Conservation (phyloP, 2,888 invertebrate species). For the Troides aeacus region DNA sequence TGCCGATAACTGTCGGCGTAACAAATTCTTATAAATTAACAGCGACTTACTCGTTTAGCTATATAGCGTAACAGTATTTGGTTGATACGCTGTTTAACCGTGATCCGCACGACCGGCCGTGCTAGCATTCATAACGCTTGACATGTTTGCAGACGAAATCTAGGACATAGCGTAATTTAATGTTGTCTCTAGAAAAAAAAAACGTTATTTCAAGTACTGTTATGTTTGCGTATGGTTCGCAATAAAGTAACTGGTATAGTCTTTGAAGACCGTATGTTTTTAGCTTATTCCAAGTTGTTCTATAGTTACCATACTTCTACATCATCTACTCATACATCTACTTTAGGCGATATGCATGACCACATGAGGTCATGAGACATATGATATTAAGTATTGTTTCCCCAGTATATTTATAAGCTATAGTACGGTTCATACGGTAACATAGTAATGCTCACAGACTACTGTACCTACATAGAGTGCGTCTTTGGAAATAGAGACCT, state of each 20-base stretch:
- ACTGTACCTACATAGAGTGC: too few species aligned
- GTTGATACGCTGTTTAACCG: slow-evolving; percentile 30
- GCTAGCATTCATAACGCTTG: slow-evolving; percentile 15
- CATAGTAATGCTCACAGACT: too few species aligned
- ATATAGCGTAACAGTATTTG: slow-evolving; percentile 9
- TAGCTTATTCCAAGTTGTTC: neutral
- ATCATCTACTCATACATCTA: too few species aligned
- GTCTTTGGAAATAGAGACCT: too few species aligned
- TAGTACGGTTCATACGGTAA: too few species aligned
- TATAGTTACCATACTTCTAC: too few species aligned
- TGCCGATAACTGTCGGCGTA: slow-evolving; percentile 45
- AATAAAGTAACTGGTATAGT: slow-evolving; percentile 6
- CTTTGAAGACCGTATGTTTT: neutral
- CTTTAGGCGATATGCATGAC: too few species aligned
- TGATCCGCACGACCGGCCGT: slow-evolving; percentile 11
- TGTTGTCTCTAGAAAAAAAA: slow-evolving; percentile 11
- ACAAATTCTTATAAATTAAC: slow-evolving; percentile 49
- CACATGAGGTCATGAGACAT: too few species aligned
- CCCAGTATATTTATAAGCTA: too few species aligned
- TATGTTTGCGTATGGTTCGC: slow-evolving; percentile 6
- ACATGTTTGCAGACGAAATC: slow-evolving; percentile 22
- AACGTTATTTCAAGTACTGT: slow-evolving; percentile 4
- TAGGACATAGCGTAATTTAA: slow-evolving; percentile 25
- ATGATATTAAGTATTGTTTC: too few species aligned
- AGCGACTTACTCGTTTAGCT: slow-evolving; percentile 39